Evolutionary conservation across 1,140 invertebrate genomes (phyloP).

Genomic region (Trichonephila inaurata): DNA sequence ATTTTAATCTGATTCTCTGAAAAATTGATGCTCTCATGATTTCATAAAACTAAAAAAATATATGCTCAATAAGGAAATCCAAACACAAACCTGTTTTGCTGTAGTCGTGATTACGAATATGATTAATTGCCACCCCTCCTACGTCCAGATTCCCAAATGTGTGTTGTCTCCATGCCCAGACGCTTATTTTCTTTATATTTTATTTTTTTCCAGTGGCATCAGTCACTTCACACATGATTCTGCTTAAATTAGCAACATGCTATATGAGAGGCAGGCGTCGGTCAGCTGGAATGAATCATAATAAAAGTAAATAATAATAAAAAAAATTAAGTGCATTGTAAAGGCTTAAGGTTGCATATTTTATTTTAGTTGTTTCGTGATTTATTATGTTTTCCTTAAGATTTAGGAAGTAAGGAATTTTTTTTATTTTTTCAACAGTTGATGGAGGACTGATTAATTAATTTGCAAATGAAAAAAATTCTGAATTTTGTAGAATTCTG

Average conservation of each 20-base stretch:
- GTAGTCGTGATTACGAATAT: background rate
- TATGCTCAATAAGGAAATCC: too few relatives aligned
- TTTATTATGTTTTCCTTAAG: too few relatives aligned
- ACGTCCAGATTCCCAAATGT: background rate
- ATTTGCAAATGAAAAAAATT: too few relatives aligned
- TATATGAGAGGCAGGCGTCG: background rate
- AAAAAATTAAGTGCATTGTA: background rate
- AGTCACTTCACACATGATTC: background rate
- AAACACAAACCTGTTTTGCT: background rate
- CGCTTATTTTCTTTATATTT: background rate
- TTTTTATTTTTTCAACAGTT: too few relatives aligned
- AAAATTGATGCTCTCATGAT: too few relatives aligned
- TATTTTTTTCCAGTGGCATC: background rate
- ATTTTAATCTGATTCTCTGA: too few relatives aligned
- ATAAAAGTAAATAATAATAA: background rate
- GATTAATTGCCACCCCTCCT: background rate
- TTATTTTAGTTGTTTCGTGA: too few relatives aligned
- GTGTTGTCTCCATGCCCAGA: background rate
- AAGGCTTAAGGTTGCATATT: background rate
- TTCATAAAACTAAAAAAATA: too few relatives aligned
- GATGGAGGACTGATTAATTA: too few relatives aligned
- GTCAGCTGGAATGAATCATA: background rate
- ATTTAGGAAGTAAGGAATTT: too few relatives aligned
- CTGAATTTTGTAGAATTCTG: too few relatives aligned
- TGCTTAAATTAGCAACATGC: background rate